Conservation (phyloP, 2,113 vertebrate species). For the Guaruba guarouba region DNA sequence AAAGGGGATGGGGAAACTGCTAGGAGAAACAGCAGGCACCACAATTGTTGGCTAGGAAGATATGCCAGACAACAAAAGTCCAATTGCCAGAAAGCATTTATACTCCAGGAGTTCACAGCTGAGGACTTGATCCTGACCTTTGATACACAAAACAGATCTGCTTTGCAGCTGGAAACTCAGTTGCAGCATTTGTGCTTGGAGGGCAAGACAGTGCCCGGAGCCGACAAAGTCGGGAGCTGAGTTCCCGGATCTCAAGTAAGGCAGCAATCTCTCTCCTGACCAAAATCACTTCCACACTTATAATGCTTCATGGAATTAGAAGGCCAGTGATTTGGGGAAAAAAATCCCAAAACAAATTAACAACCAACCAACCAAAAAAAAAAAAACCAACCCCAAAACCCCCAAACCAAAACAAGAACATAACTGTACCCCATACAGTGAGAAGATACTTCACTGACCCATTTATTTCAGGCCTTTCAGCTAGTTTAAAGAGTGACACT, state of each 20-base stretch:
- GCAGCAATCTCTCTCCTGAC: neutral
- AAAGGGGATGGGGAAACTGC: neutral
- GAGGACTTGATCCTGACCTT: conserved; percentile 29
- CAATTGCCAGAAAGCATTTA: conserved; percentile 24
- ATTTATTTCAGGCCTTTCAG: neutral
- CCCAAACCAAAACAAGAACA: neutral
- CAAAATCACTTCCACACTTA: conserved; percentile 4
- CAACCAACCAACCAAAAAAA: neutral
- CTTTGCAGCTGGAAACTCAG: neutral
- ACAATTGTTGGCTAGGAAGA: neutral
- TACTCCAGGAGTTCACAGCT: conserved; percentile 38
- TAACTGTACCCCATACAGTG: neutral
- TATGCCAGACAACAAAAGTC: neutral
- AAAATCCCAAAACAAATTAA: neutral
- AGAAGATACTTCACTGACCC: neutral
- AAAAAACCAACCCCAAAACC: neutral
- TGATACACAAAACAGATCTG: conserved; percentile 3
- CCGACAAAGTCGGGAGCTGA: neutral
- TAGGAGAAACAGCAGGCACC: neutral
- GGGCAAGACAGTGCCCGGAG: neutral
- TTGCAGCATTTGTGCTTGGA: neutral
- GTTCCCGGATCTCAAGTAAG: neutral
- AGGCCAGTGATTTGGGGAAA: neutral
- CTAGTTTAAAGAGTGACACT: neutral
- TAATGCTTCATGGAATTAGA: neutral